These are phyloP conservation scores for Centropyge bicolor DNA, from an alignment of 2,797 vertebrate genomes.

Conservation along the genomic window DNA sequence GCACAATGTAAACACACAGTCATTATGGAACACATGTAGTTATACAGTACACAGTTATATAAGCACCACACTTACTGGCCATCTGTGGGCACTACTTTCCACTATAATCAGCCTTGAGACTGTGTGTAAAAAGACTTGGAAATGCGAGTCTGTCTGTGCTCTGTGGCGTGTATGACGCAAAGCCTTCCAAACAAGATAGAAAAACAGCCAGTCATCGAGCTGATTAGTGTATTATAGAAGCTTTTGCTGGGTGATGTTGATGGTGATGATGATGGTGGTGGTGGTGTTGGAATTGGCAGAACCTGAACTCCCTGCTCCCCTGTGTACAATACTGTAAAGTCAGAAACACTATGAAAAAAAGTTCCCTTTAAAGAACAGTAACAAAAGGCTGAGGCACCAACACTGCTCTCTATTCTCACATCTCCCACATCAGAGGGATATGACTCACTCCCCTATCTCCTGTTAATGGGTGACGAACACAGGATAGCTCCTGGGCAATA, in stretches of 20 bases:
- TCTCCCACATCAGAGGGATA: constrained; percentile 39
- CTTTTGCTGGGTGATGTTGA: constrained; percentile 19
- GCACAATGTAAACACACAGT: constrained; percentile 61
- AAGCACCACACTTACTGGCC: constrained; percentile 58
- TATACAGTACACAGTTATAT: constrained; percentile 68
- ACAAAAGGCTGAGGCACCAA: not conserved
- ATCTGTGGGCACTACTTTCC: constrained; percentile 63
- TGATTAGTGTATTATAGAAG: constrained; percentile 24
- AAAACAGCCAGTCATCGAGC: not conserved
- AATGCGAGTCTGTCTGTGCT: not conserved
- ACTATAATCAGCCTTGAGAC: constrained; percentile 57
- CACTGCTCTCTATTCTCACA: constrained; percentile 13
- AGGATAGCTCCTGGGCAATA: constrained; percentile 67
- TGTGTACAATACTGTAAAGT: not conserved
- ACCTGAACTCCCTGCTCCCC: not conserved
- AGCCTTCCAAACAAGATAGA: constrained; percentile 1
- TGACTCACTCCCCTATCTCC: constrained; percentile 71
- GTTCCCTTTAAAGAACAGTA: constrained; percentile 11
- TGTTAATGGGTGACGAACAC: constrained; percentile 75
- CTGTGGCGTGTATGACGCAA: not conserved
- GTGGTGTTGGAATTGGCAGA: constrained; percentile 17
- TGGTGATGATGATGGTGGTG: too few relatives aligned
- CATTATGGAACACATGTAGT: constrained; percentile 50
- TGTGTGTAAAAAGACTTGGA: constrained; percentile 25
- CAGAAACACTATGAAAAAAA: not conserved